These are phyloP conservation scores for Tadarida brasiliensis DNA, from an alignment of 2,797 vertebrate species.

Conservation along the genomic window DNA sequence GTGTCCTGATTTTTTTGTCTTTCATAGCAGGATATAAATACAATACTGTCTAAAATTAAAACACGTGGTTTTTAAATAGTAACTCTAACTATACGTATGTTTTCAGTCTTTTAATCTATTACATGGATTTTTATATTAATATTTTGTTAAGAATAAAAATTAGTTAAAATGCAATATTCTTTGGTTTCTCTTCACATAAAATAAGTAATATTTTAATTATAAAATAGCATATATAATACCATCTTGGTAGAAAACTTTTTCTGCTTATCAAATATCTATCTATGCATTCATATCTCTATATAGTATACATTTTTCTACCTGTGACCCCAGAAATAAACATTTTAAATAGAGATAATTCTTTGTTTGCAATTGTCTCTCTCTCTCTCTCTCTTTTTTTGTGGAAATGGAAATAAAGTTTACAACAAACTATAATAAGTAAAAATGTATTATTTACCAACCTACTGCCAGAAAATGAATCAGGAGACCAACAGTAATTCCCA, in stretches of 20 bases:
- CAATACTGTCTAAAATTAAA: constrained; percentile 8
- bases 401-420: constrained; percentile 20
- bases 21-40: background rate
- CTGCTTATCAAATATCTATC: background rate
- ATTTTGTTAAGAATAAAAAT: constrained; percentile 45
- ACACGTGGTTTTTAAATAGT: background rate
- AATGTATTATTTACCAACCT: constrained; percentile 71
- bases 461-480: constrained; percentile 78
- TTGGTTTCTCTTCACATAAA: constrained; percentile 12
- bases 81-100: background rate
- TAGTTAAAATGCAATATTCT: background rate
- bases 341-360: constrained; percentile 16
- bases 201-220: constrained; percentile 10
- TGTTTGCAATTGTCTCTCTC: background rate
- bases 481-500: constrained; percentile 75
- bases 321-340: background rate
- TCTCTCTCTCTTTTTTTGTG: background rate
- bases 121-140: background rate
- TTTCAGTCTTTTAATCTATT: background rate
- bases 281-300: background rate
- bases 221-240: background rate
- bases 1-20: background rate
- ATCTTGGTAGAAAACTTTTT: background rate
- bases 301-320: background rate
- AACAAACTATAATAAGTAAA: constrained; percentile 25